These are phyloP conservation scores for Artemisiospiza belli DNA, from an alignment of 2,113 vertebrate genomes.

Conservation along the genomic window DNA sequence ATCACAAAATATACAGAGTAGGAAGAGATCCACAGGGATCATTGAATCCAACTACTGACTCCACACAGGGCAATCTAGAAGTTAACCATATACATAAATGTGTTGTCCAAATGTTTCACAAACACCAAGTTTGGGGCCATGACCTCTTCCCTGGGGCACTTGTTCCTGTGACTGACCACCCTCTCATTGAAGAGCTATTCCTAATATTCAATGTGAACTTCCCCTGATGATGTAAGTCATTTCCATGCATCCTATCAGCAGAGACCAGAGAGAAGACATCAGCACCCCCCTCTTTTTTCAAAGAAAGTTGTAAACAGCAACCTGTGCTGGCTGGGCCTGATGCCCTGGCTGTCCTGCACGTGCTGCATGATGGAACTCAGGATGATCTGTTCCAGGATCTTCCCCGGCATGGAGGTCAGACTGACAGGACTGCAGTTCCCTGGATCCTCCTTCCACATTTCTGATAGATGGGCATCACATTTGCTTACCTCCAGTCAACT, in stretches of 20 bases:
- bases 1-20: background rate
- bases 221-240: background rate
- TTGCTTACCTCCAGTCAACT: background rate
- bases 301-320: background rate
- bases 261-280: background rate
- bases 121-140: background rate
- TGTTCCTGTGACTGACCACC: background rate
- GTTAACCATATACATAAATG: background rate
- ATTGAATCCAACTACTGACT: background rate
- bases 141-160: background rate
- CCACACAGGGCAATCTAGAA: background rate
- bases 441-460: background rate
- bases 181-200: background rate
- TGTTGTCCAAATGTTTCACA: background rate
- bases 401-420: background rate
- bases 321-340: background rate
- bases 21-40: background rate
- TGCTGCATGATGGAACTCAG: background rate
- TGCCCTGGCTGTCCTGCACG: background rate
- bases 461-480: background rate
- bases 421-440: background rate
- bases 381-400: background rate
- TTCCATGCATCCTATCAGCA: background rate
- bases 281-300: background rate
- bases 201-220: background rate